Conservation (phyloP, 2,888 invertebrate genomes). For the Trypoxylon attenuatum region DNA sequence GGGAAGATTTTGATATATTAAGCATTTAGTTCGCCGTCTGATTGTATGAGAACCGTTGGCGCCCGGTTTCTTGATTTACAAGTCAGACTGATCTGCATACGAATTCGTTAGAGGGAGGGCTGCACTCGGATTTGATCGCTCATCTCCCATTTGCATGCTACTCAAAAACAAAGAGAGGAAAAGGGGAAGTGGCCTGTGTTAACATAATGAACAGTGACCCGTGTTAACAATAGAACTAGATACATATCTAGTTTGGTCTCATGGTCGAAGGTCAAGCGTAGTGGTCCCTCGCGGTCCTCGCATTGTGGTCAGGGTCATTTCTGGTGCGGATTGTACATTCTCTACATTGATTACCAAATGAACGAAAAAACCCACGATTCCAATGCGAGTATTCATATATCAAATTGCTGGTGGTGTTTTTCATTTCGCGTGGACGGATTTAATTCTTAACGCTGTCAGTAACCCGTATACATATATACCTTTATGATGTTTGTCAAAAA, state of each 20-base stretch:
- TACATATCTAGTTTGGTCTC: slow-evolving; percentile 36
- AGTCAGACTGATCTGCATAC: neutral
- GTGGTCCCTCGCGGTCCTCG: no score
- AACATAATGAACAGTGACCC: slow-evolving; percentile 28
- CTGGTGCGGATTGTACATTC: no score
- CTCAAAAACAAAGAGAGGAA: slow-evolving; percentile 26
- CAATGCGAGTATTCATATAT: neutral
- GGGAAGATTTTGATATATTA: neutral
- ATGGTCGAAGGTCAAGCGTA: slow-evolving; percentile 28
- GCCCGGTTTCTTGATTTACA: slow-evolving; percentile 4
- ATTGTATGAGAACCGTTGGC: neutral
- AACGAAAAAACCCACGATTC: neutral
- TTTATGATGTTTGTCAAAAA: no score
- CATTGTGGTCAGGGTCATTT: no score
- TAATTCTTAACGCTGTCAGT: no score
- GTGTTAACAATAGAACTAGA: slow-evolving; percentile 32
- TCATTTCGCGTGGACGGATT: no score
- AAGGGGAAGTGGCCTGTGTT: slow-evolving; percentile 22
- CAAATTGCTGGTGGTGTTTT: neutral
- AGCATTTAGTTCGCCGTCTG: slow-evolving; percentile 3
- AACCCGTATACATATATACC: no score
- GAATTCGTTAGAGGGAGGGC: neutral
- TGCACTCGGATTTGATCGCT: neutral
- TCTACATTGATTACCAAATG: neutral
- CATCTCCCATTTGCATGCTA: slow-evolving; percentile 14